Evolutionary conservation across 2,113 vertebrate species (phyloP), one percentile per base, ranked within the genome.

Genomic region (Neodontobutis hainanensis): DNA sequence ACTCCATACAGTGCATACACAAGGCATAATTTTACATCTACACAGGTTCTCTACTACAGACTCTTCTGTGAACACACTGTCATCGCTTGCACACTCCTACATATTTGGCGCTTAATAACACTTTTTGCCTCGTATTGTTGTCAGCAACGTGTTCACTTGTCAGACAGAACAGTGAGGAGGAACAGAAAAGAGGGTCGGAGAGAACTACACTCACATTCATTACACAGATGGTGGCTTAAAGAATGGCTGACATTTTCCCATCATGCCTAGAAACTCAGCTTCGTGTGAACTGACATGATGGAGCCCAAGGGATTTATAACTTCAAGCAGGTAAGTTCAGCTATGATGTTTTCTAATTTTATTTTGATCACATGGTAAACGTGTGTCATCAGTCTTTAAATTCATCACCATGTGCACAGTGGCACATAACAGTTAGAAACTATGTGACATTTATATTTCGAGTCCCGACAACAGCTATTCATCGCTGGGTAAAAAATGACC

Each of bases 201-300:
- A 58, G 78, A 74, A 73, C 65, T 57, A 45, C 67, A 62, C 84
- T 85, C 58, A 49, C 74, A 73, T 78, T 85, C 81, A 85, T 81
- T 44, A 61, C 74, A 73, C 88, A 89, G 88, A 87, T 85, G 83
- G 73, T 46, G 63, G 57, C 3, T 61, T 67, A 70, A 78, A 73
- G 70, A 66, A 69, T 61, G 61, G 83, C 85, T 75, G 82, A 64
- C 70, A 81, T 70, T 70, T 83, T 83, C 79, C 84, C 84, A 87
- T 85, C 78, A 66, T 77, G 78, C 82, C 45, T 75, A 12, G 65
- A 81, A 78, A 71, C 55, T 75, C n/a, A 6, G 69, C 71, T 81
- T 59, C 4, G 75, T 77, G 73, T 57, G 70, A 70, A 71, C 70
- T 61, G 80, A 75, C 71, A 61, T 66, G 75, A 90, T 80, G 80